Evolutionary conservation across 1,140 invertebrate species (phyloP).

Genomic region (Asobara japonica): DNA sequence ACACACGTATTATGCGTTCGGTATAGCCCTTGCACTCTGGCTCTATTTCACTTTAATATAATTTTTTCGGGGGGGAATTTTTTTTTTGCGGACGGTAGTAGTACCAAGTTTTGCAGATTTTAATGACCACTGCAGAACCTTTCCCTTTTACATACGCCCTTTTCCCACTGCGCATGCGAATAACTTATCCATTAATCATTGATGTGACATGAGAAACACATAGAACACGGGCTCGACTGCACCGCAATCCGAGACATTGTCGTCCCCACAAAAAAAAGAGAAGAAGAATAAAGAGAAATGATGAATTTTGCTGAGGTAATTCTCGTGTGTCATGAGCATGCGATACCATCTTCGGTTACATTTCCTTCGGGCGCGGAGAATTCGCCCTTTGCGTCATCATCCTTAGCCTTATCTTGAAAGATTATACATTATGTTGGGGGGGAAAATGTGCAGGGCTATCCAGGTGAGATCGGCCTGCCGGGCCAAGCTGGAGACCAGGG

Average conservation of each 20-base stretch:
- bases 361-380: background rate
- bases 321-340: background rate
- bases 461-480: slow-evolving; percentile 65
- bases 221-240: background rate
- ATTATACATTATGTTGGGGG: background rate
- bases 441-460: slow-evolving; percentile 50
- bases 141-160: no score
- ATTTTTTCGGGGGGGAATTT: no score
- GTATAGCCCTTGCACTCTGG: background rate
- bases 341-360: slow-evolving; percentile 8
- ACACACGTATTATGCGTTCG: slow-evolving; percentile 2
- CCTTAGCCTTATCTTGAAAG: background rate
- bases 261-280: background rate
- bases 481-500: slow-evolving; percentile 70
- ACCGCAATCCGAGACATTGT: background rate
- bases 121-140: background rate
- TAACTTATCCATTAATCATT: no score
- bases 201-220: no score
- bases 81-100: slow-evolving; percentile 12
- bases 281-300: background rate
- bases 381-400: slow-evolving; percentile 16
- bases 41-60: slow-evolving; percentile 4
- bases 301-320: slow-evolving; percentile 11
- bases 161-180: no score
- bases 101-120: slow-evolving; percentile 39